Conservation (phyloP, 2,797 vertebrate genomes). For the Sebastes minor region DNA sequence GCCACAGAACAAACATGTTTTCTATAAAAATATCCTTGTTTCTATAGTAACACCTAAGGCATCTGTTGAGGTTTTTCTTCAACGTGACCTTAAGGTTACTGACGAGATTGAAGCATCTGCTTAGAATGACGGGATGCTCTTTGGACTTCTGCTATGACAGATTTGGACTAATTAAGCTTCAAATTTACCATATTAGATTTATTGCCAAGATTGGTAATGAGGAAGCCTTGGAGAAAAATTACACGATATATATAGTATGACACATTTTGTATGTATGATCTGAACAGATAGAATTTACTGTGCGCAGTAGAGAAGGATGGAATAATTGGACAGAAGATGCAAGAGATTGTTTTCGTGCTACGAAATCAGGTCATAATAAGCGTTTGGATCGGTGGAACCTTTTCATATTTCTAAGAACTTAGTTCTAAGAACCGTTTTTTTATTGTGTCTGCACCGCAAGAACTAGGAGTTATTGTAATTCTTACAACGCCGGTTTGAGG, state of each 20-base stretch:
- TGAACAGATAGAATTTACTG: not conserved
- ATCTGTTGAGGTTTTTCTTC: constrained; percentile 21
- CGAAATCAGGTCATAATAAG: too few species aligned
- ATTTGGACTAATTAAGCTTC: constrained; percentile 23
- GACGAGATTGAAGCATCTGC: constrained; percentile 30
- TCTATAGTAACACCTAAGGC: constrained; percentile 60
- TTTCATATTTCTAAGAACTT: not conserved
- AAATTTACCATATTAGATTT: not conserved
- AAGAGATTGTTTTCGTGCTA: not conserved
- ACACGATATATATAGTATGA: too few species aligned
- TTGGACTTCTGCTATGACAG: not conserved
- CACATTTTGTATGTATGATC: too few species aligned
- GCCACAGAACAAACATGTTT: constrained; percentile 17
- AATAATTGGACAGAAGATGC: not conserved
- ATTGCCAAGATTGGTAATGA: not conserved
- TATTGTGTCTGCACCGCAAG: too few species aligned
- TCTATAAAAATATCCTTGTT: constrained; percentile 42
- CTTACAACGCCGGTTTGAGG: too few species aligned
- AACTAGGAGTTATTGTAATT: too few species aligned
- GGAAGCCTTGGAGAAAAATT: not conserved
- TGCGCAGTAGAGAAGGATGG: not conserved
- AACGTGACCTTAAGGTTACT: constrained; percentile 27
- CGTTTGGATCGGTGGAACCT: not conserved
- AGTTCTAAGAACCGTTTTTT: too few species aligned
- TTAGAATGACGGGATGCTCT: not conserved